phyloP scores from a whole-genome alignment of 2,113 vertebrate genomes.

The Odontophorus gujanensis region DNA sequence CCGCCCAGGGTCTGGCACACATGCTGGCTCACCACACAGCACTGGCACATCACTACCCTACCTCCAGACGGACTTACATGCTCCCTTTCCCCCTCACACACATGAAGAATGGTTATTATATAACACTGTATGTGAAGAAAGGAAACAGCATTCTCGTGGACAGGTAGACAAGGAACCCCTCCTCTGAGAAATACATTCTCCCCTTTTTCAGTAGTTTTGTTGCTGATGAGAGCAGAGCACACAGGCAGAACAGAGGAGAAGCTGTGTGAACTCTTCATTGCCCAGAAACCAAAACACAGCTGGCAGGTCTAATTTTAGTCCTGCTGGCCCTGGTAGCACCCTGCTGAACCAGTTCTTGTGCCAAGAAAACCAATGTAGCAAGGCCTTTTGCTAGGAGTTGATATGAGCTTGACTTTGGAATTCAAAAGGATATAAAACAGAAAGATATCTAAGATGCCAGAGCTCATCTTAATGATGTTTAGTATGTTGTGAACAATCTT shows the following conservation, averaged over 20 bases:
- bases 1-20: background rate
- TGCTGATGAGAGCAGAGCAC: background rate
- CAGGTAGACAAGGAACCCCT: background rate
- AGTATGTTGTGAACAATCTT: background rate
- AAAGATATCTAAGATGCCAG: background rate
- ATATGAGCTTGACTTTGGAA: background rate
- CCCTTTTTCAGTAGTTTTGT: background rate
- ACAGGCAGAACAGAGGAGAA: background rate
- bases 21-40: background rate
- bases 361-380: background rate
- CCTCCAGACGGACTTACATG: background rate
- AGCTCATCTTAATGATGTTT: background rate
- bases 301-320: background rate
- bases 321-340: background rate
- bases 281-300: conserved; percentile 26
- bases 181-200: background rate
- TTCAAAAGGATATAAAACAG: background rate
- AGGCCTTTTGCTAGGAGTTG: background rate
- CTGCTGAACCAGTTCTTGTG: background rate
- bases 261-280: background rate
- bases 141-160: background rate
- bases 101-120: background rate
- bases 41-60: fast-evolving
- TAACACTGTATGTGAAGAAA: background rate
- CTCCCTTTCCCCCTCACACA: background rate